Percentiles rank a stretch among this genome's conserved stretches.
These are phyloP conservation scores for Sorex maritimensis DNA, from an alignment of 2,797 vertebrate genomes.

Conservation along the genomic window DNA sequence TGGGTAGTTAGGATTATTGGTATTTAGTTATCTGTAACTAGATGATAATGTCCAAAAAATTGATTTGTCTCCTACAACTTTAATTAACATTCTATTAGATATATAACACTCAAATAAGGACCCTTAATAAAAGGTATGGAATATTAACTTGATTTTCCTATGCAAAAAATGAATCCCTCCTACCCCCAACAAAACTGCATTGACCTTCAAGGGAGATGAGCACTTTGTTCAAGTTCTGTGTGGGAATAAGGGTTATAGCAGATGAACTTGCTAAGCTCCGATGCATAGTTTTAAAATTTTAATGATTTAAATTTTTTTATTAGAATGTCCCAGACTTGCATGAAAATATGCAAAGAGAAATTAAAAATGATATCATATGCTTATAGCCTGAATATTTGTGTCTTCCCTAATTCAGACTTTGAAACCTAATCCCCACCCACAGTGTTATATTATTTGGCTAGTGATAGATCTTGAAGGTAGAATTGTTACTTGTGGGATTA, in stretches of 20 bases:
- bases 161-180: constrained; percentile 14
- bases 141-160: background rate
- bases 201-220: background rate
- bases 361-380: background rate
- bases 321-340: background rate
- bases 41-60: constrained; percentile 43
- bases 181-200: background rate
- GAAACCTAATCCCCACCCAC: background rate
- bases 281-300: background rate
- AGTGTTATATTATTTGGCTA: background rate
- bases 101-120: constrained; percentile 68
- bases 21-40: constrained; percentile 46
- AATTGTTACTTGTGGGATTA: background rate
- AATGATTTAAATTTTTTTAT: background rate
- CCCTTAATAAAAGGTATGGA: background rate
- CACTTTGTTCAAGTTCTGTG: constrained; percentile 27
- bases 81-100: constrained; percentile 32
- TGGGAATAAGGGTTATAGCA: constrained; percentile 6
- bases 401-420: background rate
- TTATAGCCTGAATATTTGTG: background rate
- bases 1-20: constrained; percentile 42
- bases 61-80: constrained; percentile 36
- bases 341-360: constrained; percentile 15
- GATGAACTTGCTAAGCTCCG: background rate
- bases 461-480: background rate